phyloP scores from a whole-genome alignment of 2,797 vertebrate species.

The Nyctibius grandis region DNA sequence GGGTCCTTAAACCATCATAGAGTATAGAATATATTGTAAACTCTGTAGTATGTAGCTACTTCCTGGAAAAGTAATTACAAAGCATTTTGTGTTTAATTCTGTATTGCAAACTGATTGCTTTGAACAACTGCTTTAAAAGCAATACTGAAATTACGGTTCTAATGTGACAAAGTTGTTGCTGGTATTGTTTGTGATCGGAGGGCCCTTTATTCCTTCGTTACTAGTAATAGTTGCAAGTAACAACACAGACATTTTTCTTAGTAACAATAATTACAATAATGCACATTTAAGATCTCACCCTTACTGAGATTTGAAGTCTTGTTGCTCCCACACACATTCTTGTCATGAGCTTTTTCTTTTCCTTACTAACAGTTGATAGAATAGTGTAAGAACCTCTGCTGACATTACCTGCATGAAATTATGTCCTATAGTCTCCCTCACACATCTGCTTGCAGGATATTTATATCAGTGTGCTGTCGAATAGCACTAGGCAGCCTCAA shows the following conservation, averaged over 20 bases:
- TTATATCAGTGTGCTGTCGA: not conserved
- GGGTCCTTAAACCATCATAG: not conserved
- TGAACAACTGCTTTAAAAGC: not conserved
- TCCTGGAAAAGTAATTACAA: not conserved
- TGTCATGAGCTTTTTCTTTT: not conserved
- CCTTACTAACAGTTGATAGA: not conserved
- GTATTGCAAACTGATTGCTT: not conserved
- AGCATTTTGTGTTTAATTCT: not conserved
- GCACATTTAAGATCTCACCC: not conserved
- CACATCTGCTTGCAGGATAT: not conserved
- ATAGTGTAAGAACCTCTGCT: not conserved
- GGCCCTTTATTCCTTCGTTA: not conserved
- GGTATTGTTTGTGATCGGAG: not conserved
- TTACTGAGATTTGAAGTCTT: not conserved
- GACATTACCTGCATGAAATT: not conserved
- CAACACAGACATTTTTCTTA: not conserved
- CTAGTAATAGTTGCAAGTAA: not conserved
- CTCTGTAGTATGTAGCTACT: not conserved
- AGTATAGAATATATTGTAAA: not conserved
- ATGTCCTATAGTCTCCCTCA: too few species aligned
- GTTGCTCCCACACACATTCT: not conserved
- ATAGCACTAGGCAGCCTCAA: not conserved
- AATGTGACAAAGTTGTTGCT: not conserved
- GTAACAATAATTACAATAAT: not conserved
- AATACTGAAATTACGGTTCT: not conserved